Base-by-base conservation (phyloP, 2,888 invertebrate species). In the Heteromurus nitidus region DNA sequence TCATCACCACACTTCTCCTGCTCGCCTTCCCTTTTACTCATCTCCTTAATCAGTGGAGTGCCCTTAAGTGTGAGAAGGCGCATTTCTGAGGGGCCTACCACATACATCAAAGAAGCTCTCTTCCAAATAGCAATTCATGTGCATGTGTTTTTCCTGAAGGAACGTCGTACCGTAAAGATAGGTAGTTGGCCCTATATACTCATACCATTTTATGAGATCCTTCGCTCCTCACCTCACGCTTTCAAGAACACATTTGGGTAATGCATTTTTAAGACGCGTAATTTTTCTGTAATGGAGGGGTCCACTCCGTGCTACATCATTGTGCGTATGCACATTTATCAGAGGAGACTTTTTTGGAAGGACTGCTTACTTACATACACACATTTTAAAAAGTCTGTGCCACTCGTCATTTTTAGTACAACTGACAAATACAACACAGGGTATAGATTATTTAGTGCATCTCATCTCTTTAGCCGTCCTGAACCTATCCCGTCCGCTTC, bases 31-130 rank as follows among this genome's bases (percentile, higher is more conserved):
- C 58, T 24, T n/a, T 67, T 42, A 24, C 53, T 55, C 50, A 44
- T 55, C 42, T 18, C 58, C 62, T 50, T 69, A 69, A 69, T 77
- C 50, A 50, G 53, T 80, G 65, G 67, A 80, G 79, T 80, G 58
- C 79, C 79, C 79, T 80, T 80, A 80, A 67, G 64, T 13, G 58
- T 36, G 53, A 53, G 64, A 64, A 70, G 70, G 62, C 65, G 55
- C 55, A 24, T 55, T 55, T 22, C 3, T 55, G 24, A 55, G 7
- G n/a, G n/a, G n/a, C n/a, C n/a, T n/a, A n/a, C n/a, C n/a, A n/a
- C 55, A 24, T 20, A 55, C 55, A 55, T 9, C 5, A 16, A 55
- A 24, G n/a, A 20, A 24, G 24, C 50, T 55, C 55, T 24, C 24
- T 55, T 50, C 7, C 7, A n/a, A 13, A 7, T 13, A 16, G 31